A percentile compares a stretch with the other conserved stretches of the same genome.
Evolutionary conservation across 1,140 invertebrate genomes (phyloP).

Genomic region (Penaeus japonicus): DNA sequence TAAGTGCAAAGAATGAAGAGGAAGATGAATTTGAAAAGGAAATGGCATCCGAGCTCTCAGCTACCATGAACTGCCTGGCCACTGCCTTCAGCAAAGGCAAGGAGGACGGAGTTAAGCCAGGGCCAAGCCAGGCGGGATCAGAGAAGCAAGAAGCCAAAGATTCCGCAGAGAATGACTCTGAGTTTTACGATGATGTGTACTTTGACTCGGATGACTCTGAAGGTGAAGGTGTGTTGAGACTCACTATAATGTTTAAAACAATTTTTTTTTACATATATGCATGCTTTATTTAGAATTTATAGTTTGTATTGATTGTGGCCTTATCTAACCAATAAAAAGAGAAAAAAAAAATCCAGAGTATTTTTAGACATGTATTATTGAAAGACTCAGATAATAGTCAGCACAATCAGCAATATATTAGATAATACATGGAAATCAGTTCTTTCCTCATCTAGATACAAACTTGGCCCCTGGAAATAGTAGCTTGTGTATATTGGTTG

Average conservation of each 20-base stretch:
- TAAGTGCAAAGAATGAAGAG: neutral
- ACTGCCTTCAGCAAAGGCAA: neutral
- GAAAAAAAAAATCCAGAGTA: too few relatives aligned
- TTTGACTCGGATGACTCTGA: constrained; percentile 67
- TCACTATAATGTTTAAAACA: too few relatives aligned
- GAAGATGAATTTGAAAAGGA: constrained; percentile 54
- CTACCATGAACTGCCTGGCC: neutral
- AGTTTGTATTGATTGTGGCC: neutral
- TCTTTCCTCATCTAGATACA: too few relatives aligned
- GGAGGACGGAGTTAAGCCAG: neutral
- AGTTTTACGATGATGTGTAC: constrained; percentile 66
- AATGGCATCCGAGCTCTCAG: constrained; percentile 37
- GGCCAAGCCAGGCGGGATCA: neutral
- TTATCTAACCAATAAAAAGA: too few relatives aligned
- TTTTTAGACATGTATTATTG: too few relatives aligned
- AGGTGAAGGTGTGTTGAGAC: constrained; percentile 41
- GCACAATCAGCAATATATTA: too few relatives aligned
- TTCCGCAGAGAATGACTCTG: neutral
- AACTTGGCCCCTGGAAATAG: too few relatives aligned
- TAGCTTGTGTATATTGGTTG: too few relatives aligned
- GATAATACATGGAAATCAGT: too few relatives aligned
- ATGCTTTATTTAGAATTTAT: neutral
- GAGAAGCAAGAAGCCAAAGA: neutral
- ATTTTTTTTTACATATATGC: neutral
- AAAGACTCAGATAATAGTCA: too few relatives aligned